These are phyloP conservation scores for Labrus mixtus DNA, from an alignment of 2,113 vertebrate species.

Conservation along the genomic window DNA sequence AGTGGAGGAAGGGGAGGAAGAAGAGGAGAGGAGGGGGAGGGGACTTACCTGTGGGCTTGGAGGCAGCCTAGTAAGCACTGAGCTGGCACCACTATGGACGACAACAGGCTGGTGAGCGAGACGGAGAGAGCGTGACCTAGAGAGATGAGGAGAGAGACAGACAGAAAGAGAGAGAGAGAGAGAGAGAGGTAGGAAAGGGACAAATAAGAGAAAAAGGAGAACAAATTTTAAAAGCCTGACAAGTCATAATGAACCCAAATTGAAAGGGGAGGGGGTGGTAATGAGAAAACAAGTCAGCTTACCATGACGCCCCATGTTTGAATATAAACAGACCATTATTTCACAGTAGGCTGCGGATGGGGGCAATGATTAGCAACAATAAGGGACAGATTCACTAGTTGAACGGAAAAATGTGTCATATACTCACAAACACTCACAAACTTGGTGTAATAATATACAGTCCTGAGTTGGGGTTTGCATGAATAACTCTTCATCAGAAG, in stretches of 20 bases:
- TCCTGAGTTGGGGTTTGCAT: not conserved
- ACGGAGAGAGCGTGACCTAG: constrained; percentile 10
- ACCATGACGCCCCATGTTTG: constrained; percentile 51
- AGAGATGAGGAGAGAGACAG: not conserved
- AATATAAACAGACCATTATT: constrained; percentile 55
- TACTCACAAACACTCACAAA: not conserved
- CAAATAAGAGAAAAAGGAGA: constrained; percentile 5
- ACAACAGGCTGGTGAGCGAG: constrained; percentile 38
- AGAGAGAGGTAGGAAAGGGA: not conserved
- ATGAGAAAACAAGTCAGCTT: constrained; percentile 62
- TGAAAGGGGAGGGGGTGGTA: constrained; percentile 24
- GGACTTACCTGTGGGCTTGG: constrained; percentile 76
- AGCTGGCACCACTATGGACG: constrained; percentile 55
- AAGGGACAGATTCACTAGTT: constrained; percentile 25
- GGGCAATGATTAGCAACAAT: constrained; percentile 33
- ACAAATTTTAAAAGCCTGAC: constrained; percentile 21
- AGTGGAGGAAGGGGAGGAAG: constrained; percentile 39
- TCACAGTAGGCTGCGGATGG: constrained; percentile 43
- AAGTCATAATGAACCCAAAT: constrained; percentile 38
- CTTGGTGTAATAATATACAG: not conserved
- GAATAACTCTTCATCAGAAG: constrained; percentile 5
- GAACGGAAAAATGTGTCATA: constrained; percentile 13
- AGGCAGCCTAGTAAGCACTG: constrained; percentile 73
- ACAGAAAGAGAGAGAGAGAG: not conserved
- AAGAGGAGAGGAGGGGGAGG: constrained; percentile 14